A percentile compares a stretch with the other conserved stretches of the same genome.
Evolutionary conservation across 2,888 invertebrate species (phyloP).

Genomic region (Drosophila neonasuta): DNA sequence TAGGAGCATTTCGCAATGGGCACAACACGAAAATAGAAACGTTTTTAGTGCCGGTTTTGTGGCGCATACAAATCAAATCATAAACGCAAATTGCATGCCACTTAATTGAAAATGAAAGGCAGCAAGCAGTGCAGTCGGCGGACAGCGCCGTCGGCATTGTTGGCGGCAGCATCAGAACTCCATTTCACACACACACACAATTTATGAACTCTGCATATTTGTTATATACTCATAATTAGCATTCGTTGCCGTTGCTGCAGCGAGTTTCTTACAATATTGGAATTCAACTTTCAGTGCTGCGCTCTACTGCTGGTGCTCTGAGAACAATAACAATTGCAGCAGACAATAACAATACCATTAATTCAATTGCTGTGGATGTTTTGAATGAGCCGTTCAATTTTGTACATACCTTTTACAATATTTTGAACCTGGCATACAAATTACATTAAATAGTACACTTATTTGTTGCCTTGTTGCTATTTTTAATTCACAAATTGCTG

Average conservation of each 20-base stretch:
- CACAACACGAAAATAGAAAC: conserved; percentile 45
- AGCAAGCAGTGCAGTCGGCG: not conserved
- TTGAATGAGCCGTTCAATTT: conserved; percentile 5
- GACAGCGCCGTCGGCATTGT: not conserved
- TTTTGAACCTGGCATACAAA: conserved; percentile 10
- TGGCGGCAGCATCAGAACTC: conserved; percentile 31
- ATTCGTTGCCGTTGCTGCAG: conserved; percentile 20
- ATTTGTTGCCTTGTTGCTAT: conserved; percentile 25
- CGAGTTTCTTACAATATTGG: conserved; percentile 27
- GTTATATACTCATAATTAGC: conserved; percentile 27
- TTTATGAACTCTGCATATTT: conserved; percentile 1
- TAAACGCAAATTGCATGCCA: conserved; percentile 39
- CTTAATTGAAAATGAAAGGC: conserved; percentile 41
- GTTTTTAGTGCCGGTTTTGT: conserved; percentile 19
- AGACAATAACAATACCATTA: conserved; percentile 15
- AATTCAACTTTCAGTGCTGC: conserved; percentile 9
- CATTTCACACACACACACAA: conserved; percentile 9
- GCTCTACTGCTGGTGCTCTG: not conserved
- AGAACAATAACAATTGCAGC: conserved; percentile 4
- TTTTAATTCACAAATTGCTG: conserved; percentile 47
- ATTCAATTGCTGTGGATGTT: conserved; percentile 15
- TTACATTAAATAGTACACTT: conserved; percentile 26
- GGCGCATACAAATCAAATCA: conserved; percentile 36
- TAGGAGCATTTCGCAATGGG: conserved; percentile 39
- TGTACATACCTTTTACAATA: conserved; percentile 37